phyloP scores from a whole-genome alignment of 2,888 invertebrate genomes.

The Xanthorhoe spadicearia region DNA sequence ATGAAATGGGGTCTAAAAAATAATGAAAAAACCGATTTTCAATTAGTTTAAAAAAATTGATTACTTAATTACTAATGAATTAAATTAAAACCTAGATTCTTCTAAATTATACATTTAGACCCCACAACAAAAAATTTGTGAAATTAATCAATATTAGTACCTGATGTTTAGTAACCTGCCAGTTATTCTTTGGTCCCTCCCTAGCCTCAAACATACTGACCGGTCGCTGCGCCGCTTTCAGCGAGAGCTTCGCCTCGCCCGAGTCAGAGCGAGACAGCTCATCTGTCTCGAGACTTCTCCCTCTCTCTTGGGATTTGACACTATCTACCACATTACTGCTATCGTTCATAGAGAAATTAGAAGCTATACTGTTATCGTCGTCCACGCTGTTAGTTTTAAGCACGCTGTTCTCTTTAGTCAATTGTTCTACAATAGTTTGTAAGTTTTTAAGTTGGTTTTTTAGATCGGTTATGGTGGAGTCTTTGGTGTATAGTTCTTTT shows the following conservation, averaged over 20 bases:
- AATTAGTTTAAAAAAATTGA: no score
- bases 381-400: constrained; percentile 85
- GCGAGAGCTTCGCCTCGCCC: constrained; percentile 72
- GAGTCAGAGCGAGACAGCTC: constrained; percentile 74
- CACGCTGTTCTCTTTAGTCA: constrained; percentile 92
- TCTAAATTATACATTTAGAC: constrained; percentile 7
- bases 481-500: constrained; percentile 86
- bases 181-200: constrained; percentile 87
- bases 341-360: constrained; percentile 72
- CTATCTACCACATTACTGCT: constrained; percentile 57
- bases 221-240: constrained; percentile 87
- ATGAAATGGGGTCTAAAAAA: constrained; percentile 21
- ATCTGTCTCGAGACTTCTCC: constrained; percentile 76
- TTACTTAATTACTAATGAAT: no score
- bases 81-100: neutral
- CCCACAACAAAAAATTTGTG: constrained; percentile 59
- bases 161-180: constrained; percentile 86
- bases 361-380: constrained; percentile 73
- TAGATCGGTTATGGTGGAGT: constrained; percentile 87
- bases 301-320: constrained; percentile 64
- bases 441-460: constrained; percentile 86
- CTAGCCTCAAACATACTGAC: constrained; percentile 95
- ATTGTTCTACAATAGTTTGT: constrained; percentile 88
- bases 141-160: constrained; percentile 76
- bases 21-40: neutral